Evolutionary conservation across 2,797 vertebrate genomes (phyloP), one percentile per base, ranked within the genome.

Genomic region (Tiaroga cobitis): DNA sequence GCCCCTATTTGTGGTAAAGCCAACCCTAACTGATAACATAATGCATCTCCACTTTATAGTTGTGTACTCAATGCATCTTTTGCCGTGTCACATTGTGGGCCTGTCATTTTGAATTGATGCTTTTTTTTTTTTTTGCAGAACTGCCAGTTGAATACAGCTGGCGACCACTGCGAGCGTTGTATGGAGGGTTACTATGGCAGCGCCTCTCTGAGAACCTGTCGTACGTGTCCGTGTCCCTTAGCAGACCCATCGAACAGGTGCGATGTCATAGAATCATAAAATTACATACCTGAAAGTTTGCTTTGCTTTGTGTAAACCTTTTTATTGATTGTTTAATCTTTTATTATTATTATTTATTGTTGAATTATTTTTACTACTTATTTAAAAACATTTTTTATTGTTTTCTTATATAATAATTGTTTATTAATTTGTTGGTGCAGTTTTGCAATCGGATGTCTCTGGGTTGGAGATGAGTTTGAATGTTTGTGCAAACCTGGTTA

Each of bases 151-250:
- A 92, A 97, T 89, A 95, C 97, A 0, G 93, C 88, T 0, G 96
- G 97, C 6, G 93, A 96, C 5, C 93, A 91, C 78, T 97, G 97
- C 85, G 96, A 98, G 16, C 91, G 2, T 11, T 98, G 97, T 90
- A 94, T 92, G 89, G 95, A 96, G 19, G 96, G 97, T 82, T 94
- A 95, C 91, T 96, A 96, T 84, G 95, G 96, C 85, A 94, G 94
- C 1, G 93, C 96, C 24, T 82, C 88, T 83, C 92, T 88, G 1
- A 94, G 94, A 68, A 92, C 94, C 88, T 98, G 97, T 37, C 91
- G 54, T 0, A 81, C 90, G 83, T 97, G 97, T 88, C 96, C 94
- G 0, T 98, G 97, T 84, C 97, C 97, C 15, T 95, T 93, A 0
- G 61, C 87, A 10, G 82, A 90, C 82, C 77, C 65, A 10, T 93